Evolutionary conservation across 2,888 invertebrate genomes (phyloP), one percentile per base, ranked within the genome.

Genomic region (Brachylomia viminalis): DNA sequence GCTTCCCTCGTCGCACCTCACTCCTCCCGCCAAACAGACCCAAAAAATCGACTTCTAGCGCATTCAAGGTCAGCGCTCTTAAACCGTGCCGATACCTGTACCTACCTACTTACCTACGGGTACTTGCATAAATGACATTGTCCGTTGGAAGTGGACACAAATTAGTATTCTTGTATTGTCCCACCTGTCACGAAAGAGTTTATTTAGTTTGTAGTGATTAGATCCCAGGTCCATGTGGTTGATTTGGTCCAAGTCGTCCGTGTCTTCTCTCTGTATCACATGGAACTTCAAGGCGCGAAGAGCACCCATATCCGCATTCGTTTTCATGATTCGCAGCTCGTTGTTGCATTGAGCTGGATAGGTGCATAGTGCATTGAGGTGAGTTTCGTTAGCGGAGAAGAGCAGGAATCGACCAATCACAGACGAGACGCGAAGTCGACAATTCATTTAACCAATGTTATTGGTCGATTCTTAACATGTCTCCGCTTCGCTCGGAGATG

Each of bases 131-230:
- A 17, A 38, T 52, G 15, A 20, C 27, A 38, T 20, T 47, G 5
- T 23, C 20, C n/a, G 5, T 23, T 54, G 54, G 52, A 30, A 54
- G 15, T 42, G 30, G 8, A n/a, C 33, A 27, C 4, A 58, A 13
- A 58, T 27, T 52, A 54, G 23, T 30, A n/a, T 13, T 33, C 1
- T 49, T 38, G 2, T 33, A 10, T 59, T 23, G 11, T 56, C 47
- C 5, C 69, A 89, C 95, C 95, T 93, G 83, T 95, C 95, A 47
- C 79, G 70, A 54, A 91, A 89, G 5, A 95, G 85, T 85, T 95
- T 95, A n/a, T 91, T 85, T 23, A 95, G 89, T 77, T 94, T 94
- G 75, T 93, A 91, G 33, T 91, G 90, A 27, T 87, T 67, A 54
- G 89, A 89, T 45, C 76, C 79, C 5, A 95, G 78, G 3, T 90